Conservation (phyloP, 2,888 invertebrate species). For the Lobophora halterata region DNA sequence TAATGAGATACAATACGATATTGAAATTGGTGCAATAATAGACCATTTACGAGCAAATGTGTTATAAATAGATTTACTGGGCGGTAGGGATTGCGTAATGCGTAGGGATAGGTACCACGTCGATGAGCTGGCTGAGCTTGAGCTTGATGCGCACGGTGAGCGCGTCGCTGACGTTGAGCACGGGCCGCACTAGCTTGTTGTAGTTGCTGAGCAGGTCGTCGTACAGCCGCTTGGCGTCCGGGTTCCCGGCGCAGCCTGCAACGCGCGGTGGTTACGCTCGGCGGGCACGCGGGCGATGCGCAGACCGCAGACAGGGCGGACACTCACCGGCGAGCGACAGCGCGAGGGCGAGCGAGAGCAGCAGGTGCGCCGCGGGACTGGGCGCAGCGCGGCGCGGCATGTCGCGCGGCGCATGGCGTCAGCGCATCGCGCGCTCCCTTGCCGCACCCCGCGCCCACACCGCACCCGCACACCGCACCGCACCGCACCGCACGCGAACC, state of each 20-base stretch:
- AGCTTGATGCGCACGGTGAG: conserved; percentile 97
- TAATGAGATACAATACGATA: too few relatives aligned
- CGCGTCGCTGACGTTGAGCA: conserved; percentile 96
- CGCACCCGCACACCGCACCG: not conserved
- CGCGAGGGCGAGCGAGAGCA: conserved; percentile 59
- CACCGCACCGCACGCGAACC: not conserved
- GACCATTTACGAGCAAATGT: too few relatives aligned
- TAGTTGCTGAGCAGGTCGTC: conserved; percentile 97
- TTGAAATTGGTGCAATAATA: too few relatives aligned
- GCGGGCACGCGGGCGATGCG: not conserved
- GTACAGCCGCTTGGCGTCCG: conserved; percentile 97
- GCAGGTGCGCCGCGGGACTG: conserved; percentile 53
- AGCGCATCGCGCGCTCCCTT: conserved; percentile 54
- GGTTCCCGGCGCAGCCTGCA: conserved; percentile 93
- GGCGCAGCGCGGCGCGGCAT: conserved; percentile 66
- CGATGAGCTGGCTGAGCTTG: conserved; percentile 97
- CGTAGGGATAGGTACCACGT: conserved; percentile 83
- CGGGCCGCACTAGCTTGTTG: conserved; percentile 97
- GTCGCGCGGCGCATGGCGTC: conserved; percentile 67
- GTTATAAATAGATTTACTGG: not conserved
- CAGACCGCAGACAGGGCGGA: not conserved
- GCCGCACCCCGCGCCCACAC: conserved; percentile 25
- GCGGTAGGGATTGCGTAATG: not conserved
- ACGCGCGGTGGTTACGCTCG: not conserved
- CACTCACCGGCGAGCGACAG: conserved; percentile 39